Percentiles rank a stretch among this genome's conserved stretches.
Evolutionary conservation across 1,140 invertebrate species (phyloP).

Genomic region (Pseudomyrmex cubaensis): DNA sequence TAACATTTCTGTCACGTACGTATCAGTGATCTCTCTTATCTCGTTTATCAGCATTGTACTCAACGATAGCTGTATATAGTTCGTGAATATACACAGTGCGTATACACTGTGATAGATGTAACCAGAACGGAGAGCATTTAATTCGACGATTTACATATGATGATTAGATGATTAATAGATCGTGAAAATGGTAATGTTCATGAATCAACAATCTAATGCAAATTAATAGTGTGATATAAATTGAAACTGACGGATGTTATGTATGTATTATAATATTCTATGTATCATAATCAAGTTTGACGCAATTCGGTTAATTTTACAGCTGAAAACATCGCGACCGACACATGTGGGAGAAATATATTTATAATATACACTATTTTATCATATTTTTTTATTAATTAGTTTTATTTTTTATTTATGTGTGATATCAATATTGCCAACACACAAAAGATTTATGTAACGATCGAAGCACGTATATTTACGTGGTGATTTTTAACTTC

Average conservation of each 20-base stretch:
- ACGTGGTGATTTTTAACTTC: neutral
- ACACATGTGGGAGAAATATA: conserved; percentile 9
- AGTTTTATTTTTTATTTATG: neutral
- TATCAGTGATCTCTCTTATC: neutral
- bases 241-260: conserved; percentile 35
- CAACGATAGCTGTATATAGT: neutral
- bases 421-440: too few species aligned
- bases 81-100: neutral
- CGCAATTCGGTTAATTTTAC: conserved; percentile 28
- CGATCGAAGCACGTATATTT: neutral
- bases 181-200: conserved; percentile 54
- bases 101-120: conserved; percentile 8
- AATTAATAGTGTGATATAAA: conserved; percentile 56
- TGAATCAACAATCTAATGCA: conserved; percentile 57
- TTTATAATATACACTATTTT: conserved; percentile 11
- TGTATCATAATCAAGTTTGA: conserved; percentile 27
- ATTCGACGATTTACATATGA: conserved; percentile 57
- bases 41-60: neutral
- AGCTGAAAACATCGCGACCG: neutral
- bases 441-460: too few species aligned
- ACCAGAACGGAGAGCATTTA: conserved; percentile 25
- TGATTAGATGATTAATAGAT: conserved; percentile 59
- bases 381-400: conserved; percentile 10
- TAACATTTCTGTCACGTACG: neutral
- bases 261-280: conserved; percentile 31